These are phyloP conservation scores for Porites rus DNA, from an alignment of 92 coral and sea anemone genomes.

Conservation along the genomic window DNA sequence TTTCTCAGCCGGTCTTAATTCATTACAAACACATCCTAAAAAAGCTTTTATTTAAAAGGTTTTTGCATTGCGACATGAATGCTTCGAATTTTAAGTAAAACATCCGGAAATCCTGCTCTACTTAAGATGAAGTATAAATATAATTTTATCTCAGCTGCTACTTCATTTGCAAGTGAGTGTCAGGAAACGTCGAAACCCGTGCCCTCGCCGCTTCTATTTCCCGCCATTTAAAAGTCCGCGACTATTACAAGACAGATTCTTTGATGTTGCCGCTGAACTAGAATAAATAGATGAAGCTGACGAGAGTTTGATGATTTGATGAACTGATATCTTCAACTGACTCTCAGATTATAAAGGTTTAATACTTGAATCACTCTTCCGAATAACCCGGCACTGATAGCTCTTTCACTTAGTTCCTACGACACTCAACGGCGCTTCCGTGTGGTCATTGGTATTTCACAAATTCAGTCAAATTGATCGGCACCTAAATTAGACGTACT, in stretches of 20 bases:
- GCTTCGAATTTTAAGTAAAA: conserved; percentile 20
- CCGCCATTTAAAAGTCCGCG: conserved; percentile 21
- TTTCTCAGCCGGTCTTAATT: conserved; percentile 5
- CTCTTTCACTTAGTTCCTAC: not conserved
- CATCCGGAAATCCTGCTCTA: conserved; percentile 32
- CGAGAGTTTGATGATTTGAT: not conserved
- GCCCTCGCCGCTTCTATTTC: not conserved
- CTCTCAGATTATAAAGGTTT: not conserved
- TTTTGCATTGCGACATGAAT: conserved; percentile 8
- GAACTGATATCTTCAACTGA: conserved; percentile 1
- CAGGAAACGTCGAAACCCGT: not conserved
- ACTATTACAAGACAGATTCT: not conserved
- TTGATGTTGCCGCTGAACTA: conserved; percentile 10
- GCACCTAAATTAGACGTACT: conserved; percentile 1
- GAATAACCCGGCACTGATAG: conserved; percentile 15
- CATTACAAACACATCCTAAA: not conserved
- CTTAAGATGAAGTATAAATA: conserved; percentile 22
- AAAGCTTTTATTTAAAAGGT: not conserved
- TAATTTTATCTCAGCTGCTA: not conserved
- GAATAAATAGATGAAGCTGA: conserved; percentile 3
- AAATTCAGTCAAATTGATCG: not conserved
- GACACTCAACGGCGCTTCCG: not conserved
- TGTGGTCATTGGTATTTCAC: not conserved
- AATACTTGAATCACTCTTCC: not conserved
- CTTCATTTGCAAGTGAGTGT: not conserved